Conservation (phyloP, 2,888 invertebrate species). For the Tetranychus truncatus region DNA sequence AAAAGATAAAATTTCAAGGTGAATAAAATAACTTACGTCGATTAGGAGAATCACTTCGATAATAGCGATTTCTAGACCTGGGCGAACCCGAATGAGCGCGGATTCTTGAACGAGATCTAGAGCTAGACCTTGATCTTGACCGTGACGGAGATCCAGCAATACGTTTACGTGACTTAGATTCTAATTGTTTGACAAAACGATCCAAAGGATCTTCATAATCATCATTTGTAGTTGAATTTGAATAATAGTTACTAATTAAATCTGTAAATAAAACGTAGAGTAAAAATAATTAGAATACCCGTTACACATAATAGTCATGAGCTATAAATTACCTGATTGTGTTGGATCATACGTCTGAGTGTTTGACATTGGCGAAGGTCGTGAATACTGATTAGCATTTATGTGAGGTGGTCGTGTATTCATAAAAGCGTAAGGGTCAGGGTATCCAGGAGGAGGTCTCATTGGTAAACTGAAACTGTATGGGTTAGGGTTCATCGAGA, state of each 20-base stretch:
- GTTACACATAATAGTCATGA: not conserved
- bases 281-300: not conserved
- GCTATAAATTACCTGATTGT: not conserved
- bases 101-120: conserved; percentile 32
- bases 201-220: conserved; percentile 19
- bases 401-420: conserved; percentile 6
- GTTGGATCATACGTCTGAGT: not conserved
- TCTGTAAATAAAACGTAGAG: conserved; percentile 35
- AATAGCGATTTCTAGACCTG: conserved; percentile 30
- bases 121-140: conserved; percentile 30
- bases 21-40: no score
- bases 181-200: conserved; percentile 15
- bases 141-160: conserved; percentile 29
- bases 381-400: no score
- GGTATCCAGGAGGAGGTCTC: conserved; percentile 2
- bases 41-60: not conserved
- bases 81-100: conserved; percentile 24
- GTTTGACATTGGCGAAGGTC: no score
- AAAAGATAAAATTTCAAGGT: no score
- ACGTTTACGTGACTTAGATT: conserved; percentile 6
- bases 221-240: conserved; percentile 9
- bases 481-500: conserved; percentile 9
- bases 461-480: conserved; percentile 12
- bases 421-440: conserved; percentile 16
- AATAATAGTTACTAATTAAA: conserved; percentile 30